A percentile compares a stretch with the other conserved stretches of the same genome.
These are phyloP conservation scores for Scolopax mira DNA, from an alignment of 2,113 vertebrate species.

Conservation along the genomic window DNA sequence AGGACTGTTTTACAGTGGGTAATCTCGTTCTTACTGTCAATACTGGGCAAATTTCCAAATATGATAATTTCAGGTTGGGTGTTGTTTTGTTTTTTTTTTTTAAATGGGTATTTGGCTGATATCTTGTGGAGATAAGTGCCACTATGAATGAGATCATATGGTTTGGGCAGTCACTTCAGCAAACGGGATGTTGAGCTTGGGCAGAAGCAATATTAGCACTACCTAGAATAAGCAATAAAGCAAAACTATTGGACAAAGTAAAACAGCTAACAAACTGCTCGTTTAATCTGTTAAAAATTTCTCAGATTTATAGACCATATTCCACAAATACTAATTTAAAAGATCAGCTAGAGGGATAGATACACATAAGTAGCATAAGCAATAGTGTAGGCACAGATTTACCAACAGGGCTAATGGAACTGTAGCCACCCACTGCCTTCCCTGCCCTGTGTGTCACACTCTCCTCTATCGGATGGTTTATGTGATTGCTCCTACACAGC, in stretches of 20 bases:
- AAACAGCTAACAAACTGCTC: not conserved
- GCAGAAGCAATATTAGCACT: not conserved
- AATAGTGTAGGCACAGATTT: not conserved
- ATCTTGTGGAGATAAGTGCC: not conserved
- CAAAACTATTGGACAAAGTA: not conserved
- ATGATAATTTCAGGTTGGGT: not conserved
- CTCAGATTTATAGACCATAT: not conserved
- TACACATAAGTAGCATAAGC: not conserved
- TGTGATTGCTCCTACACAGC: not conserved
- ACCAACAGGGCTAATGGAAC: not conserved
- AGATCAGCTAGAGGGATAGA: not conserved
- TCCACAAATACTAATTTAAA: not conserved
- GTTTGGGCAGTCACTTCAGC: not conserved
- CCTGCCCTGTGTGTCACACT: not conserved
- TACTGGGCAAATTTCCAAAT: not conserved
- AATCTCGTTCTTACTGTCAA: not conserved
- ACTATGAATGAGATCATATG: not conserved
- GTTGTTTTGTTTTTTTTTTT: not conserved
- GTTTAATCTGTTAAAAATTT: not conserved
- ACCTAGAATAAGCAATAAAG: not conserved
- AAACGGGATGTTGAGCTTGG: not conserved
- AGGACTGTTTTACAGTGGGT: constrained; percentile 7
- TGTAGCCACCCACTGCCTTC: not conserved
- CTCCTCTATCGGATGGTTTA: rapidly evolving
- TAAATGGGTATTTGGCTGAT: not conserved